Evolutionary conservation across 2,888 invertebrate species (phyloP).

Genomic region (Mechanitis messenoides): DNA sequence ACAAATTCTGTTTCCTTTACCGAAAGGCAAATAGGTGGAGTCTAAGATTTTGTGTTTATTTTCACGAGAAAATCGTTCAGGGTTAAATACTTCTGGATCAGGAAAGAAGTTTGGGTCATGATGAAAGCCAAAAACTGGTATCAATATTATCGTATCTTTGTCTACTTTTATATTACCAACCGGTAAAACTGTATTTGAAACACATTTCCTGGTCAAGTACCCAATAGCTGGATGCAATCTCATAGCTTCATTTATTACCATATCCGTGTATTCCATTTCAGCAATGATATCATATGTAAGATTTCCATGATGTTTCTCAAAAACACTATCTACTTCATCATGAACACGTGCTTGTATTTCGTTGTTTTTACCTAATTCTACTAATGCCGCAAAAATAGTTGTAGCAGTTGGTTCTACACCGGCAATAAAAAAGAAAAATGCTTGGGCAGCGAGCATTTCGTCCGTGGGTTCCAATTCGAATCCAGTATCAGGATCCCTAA

Average conservation of each 20-base stretch:
- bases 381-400: constrained; percentile 41
- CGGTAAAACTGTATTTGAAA: constrained; percentile 44
- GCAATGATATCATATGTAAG: constrained; percentile 41
- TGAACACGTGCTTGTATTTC: constrained; percentile 43
- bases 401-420: constrained; percentile 57
- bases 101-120: constrained; percentile 56
- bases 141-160: constrained; percentile 43
- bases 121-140: constrained; percentile 52
- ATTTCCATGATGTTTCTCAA: constrained; percentile 35
- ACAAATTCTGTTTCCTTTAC: constrained; percentile 60
- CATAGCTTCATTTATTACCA: constrained; percentile 44
- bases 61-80: constrained; percentile 52
- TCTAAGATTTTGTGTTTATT: constrained; percentile 34
- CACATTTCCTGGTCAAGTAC: constrained; percentile 39
- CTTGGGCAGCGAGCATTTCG: constrained; percentile 35
- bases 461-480: constrained; percentile 50
- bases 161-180: constrained; percentile 47
- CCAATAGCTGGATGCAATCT: constrained; percentile 51
- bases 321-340: constrained; percentile 47
- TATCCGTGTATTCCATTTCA: constrained; percentile 49
- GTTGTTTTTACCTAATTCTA: constrained; percentile 48
- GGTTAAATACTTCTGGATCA: constrained; percentile 59
- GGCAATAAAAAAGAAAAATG: constrained; percentile 53
- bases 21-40: constrained; percentile 57
- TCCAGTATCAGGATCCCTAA: constrained; percentile 43